These are phyloP conservation scores for Zonitis immaculata DNA, from an alignment of 2,888 invertebrate species.

Conservation along the genomic window DNA sequence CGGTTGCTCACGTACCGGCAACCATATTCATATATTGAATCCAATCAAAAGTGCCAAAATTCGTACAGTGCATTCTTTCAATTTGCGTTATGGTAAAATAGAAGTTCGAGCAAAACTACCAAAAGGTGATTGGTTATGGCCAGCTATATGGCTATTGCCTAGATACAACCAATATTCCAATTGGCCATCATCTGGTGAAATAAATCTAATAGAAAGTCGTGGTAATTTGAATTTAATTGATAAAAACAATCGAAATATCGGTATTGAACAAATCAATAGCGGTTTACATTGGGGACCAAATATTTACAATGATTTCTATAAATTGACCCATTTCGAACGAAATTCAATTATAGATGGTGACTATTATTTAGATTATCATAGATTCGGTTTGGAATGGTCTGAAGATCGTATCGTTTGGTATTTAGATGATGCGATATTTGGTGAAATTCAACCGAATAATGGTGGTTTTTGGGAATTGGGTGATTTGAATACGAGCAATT, in stretches of 20 bases:
- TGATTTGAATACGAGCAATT: slow-evolving; percentile 50
- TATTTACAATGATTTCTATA: slow-evolving; percentile 46
- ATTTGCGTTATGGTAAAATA: slow-evolving; percentile 61
- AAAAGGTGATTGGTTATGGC: slow-evolving; percentile 68
- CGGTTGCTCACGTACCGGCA: slow-evolving; percentile 58
- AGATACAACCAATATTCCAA: slow-evolving; percentile 57
- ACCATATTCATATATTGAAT: slow-evolving; percentile 53
- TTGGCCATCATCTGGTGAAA: slow-evolving; percentile 68
- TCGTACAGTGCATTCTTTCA: slow-evolving; percentile 58
- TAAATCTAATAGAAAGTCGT: slow-evolving; percentile 61
- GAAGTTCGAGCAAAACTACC: slow-evolving; percentile 65
- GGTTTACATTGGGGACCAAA: slow-evolving; percentile 67
- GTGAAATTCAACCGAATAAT: slow-evolving; percentile 51
- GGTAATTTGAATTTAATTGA: slow-evolving; percentile 51
- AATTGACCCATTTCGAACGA: slow-evolving; percentile 51
- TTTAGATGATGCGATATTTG: slow-evolving; percentile 53
- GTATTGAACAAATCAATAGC: slow-evolving; percentile 55
- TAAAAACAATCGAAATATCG: slow-evolving; percentile 53
- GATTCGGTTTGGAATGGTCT: slow-evolving; percentile 65
- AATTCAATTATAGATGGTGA: slow-evolving; percentile 44
- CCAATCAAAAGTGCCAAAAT: slow-evolving; percentile 65
- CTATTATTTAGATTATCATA: slow-evolving; percentile 57
- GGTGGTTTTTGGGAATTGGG: slow-evolving; percentile 45
- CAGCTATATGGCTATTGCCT: slow-evolving; percentile 66
- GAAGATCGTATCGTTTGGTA: slow-evolving; percentile 51